These are phyloP conservation scores for Mohoua ochrocephala DNA, from an alignment of 2,113 vertebrate species.

Conservation along the genomic window DNA sequence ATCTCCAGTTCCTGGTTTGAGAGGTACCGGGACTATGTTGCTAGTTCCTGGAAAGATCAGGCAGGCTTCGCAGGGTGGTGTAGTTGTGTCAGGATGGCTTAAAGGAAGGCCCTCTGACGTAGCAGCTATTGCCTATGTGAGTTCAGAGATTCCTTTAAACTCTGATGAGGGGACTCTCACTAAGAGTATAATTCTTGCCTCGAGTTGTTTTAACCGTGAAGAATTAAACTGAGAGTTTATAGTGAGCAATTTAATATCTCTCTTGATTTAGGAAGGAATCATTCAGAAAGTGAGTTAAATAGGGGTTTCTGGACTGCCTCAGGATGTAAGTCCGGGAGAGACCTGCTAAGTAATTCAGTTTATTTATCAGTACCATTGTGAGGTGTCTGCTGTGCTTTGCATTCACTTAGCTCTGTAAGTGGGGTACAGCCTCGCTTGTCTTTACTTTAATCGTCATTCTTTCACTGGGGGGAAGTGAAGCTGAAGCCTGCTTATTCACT, in stretches of 20 bases:
- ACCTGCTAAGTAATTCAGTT: constrained; percentile 15
- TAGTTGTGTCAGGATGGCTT: not conserved
- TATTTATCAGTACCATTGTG: not conserved
- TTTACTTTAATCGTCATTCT: not conserved
- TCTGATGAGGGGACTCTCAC: not conserved
- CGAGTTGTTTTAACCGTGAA: not conserved
- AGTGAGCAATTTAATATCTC: constrained; percentile 15
- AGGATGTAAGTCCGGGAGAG: constrained; percentile 16
- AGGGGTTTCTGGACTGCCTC: constrained; percentile 13
- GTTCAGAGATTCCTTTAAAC: not conserved
- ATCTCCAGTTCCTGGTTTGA: not conserved
- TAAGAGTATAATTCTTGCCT: constrained; percentile 18
- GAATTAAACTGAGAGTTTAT: constrained; percentile 36
- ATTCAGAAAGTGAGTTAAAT: constrained; percentile 49
- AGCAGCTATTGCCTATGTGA: not conserved
- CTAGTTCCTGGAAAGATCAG: not conserved
- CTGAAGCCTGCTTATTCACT: not conserved
- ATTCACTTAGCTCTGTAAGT: not conserved
- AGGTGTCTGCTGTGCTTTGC: constrained; percentile 13
- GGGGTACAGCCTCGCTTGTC: not conserved
- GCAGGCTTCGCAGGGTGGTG: not conserved
- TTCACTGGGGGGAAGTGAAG: not conserved
- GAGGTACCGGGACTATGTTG: not conserved
- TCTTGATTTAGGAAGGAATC: constrained; percentile 49
- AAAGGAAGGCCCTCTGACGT: not conserved